Percentiles rank a stretch among this genome's conserved stretches.
These are phyloP conservation scores for Acleris cristana DNA, from an alignment of 2,888 invertebrate genomes.

Conservation along the genomic window DNA sequence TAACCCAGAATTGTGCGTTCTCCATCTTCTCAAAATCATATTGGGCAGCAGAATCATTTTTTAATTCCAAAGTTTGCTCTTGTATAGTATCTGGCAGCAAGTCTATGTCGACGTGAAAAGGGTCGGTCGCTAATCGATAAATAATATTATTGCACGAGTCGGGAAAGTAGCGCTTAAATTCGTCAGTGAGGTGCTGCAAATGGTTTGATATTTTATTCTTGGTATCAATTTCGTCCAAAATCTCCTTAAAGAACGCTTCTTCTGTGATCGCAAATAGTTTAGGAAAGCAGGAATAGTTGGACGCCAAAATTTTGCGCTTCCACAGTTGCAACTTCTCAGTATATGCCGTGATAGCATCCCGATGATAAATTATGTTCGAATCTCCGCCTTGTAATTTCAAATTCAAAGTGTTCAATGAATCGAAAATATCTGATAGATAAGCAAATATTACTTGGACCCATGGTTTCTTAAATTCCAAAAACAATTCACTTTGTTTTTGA, in stretches of 20 bases:
- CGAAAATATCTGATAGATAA: conserved; percentile 39
- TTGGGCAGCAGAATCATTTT: no score
- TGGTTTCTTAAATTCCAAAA: conserved; percentile 24
- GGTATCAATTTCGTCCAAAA: no score
- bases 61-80: conserved; percentile 37
- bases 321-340: conserved; percentile 41
- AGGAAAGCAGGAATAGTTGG: conserved; percentile 37
- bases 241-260: no score
- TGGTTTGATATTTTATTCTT: conserved; percentile 4
- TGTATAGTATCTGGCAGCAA: conserved; percentile 35
- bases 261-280: conserved; percentile 16
- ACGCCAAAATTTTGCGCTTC: conserved; percentile 37
- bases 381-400: conserved; percentile 42
- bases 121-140: conserved; percentile 37
- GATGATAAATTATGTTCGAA: conserved; percentile 39
- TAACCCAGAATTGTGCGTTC: conserved; percentile 36
- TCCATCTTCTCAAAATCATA: conserved; percentile 33
- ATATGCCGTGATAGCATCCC: conserved; percentile 36
- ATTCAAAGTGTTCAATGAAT: conserved; percentile 39
- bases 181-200: conserved; percentile 12
- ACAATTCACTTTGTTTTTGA: conserved; percentile 19
- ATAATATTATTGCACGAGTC: conserved; percentile 37
- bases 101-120: conserved; percentile 39
- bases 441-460: conserved; percentile 34
- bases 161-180: conserved; percentile 38